phyloP scores from a whole-genome alignment of 2,797 vertebrate genomes.

The Thaleichthys pacificus region DNA sequence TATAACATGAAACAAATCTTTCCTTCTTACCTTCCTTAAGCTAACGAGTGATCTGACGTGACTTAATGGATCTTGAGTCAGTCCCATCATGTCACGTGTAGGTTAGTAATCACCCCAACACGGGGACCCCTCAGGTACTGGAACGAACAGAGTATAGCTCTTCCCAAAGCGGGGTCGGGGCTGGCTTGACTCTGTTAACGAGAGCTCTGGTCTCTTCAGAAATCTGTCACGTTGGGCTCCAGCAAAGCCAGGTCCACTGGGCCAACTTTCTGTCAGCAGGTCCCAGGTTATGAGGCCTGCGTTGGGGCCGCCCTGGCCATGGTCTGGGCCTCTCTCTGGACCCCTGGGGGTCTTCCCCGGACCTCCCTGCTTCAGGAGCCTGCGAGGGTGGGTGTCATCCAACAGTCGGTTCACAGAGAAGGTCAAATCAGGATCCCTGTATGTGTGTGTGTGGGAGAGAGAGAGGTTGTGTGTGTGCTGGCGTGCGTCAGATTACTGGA shows the following conservation, averaged over 20 bases:
- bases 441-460: no score
- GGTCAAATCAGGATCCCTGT: no score
- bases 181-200: conserved; percentile 1
- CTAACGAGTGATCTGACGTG: background rate
- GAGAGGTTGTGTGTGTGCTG: no score
- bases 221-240: background rate
- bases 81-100: background rate
- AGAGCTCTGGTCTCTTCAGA: conserved; percentile 4
- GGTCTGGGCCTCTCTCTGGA: background rate
- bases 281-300: conserved; percentile 4
- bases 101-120: background rate
- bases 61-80: background rate
- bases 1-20: background rate
- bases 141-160: background rate
- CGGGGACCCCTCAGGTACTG: background rate
- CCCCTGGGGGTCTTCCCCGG: background rate
- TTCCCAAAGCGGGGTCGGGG: background rate
- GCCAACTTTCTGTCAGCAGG: background rate
- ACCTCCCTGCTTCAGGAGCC: background rate
- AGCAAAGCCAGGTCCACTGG: background rate
- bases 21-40: background rate
- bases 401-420: no score
- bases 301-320: background rate
- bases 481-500: no score
- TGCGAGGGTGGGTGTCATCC: background rate